These are phyloP conservation scores for Nasonovia ribisnigri DNA, from an alignment of 2,888 invertebrate species.

Conservation along the genomic window DNA sequence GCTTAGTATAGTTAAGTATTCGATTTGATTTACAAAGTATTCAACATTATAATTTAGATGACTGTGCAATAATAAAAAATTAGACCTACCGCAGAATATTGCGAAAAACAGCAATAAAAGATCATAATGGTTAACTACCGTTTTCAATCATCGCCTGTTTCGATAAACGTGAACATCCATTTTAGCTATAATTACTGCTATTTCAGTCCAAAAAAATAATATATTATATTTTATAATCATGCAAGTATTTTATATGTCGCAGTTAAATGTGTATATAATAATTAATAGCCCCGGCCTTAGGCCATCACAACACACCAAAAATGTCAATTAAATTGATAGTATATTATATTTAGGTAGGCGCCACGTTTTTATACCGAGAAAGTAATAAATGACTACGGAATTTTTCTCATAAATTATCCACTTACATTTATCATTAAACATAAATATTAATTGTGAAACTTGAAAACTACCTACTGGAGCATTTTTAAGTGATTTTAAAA, in stretches of 20 bases:
- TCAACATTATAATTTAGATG: too few species aligned
- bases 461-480: neutral
- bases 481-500: slow-evolving; percentile 10
- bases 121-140: neutral
- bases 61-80: neutral
- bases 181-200: neutral
- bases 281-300: neutral
- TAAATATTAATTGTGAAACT: neutral
- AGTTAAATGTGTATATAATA: neutral
- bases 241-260: neutral
- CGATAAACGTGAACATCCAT: neutral
- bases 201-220: neutral
- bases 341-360: neutral
- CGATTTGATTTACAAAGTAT: too few species aligned
- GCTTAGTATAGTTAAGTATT: too few species aligned
- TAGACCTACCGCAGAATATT: neutral
- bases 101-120: neutral
- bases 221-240: neutral
- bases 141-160: neutral
- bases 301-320: slow-evolving; percentile 7
- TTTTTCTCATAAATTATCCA: slow-evolving; percentile 35
- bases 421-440: slow-evolving; percentile 1
- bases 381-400: slow-evolving; percentile 9
- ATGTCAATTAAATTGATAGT: slow-evolving; percentile 14
- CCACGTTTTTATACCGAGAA: neutral